Evolutionary conservation across 2,797 vertebrate genomes (phyloP).

Genomic region (Myripristis jacobus): DNA sequence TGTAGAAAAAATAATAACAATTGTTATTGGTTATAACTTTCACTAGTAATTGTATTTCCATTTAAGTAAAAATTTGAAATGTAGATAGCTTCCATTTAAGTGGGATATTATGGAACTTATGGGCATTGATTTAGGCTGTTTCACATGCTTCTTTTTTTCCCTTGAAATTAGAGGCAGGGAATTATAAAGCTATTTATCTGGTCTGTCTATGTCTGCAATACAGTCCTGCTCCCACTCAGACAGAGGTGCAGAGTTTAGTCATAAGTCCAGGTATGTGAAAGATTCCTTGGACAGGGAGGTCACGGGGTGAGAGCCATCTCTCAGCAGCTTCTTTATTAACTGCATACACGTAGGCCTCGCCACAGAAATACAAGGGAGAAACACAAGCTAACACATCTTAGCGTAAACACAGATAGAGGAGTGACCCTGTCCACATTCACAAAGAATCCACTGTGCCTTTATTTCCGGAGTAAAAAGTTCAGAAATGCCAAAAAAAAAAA

Average conservation of each 20-base stretch:
- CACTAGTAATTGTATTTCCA: too few relatives aligned
- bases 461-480: conserved; percentile 26
- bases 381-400: conserved; percentile 3
- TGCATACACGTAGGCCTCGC: conserved; percentile 25
- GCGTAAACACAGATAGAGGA: conserved; percentile 10
- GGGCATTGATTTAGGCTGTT: neutral
- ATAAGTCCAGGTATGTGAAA: conserved; percentile 67
- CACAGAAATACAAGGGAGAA: conserved; percentile 1
- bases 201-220: conserved; percentile 48
- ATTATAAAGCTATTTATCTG: conserved; percentile 31
- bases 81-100: too few relatives aligned
- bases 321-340: conserved; percentile 84
- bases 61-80: too few relatives aligned
- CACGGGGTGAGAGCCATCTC: conserved; percentile 73
- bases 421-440: conserved; percentile 45
- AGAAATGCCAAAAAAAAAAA: conserved; percentile 23
- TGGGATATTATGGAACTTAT: too few relatives aligned
- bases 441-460: conserved; percentile 58
- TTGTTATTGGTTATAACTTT: too few relatives aligned
- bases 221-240: conserved; percentile 46
- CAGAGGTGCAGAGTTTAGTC: conserved; percentile 61
- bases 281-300: conserved; percentile 72
- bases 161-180: neutral
- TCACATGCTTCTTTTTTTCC: neutral
- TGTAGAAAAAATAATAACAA: too few relatives aligned